Percentiles rank a stretch among this genome's conserved stretches.
These are phyloP conservation scores for Drosophila yakuba DNA, from an alignment of 1,140 invertebrate species.

Conservation along the genomic window DNA sequence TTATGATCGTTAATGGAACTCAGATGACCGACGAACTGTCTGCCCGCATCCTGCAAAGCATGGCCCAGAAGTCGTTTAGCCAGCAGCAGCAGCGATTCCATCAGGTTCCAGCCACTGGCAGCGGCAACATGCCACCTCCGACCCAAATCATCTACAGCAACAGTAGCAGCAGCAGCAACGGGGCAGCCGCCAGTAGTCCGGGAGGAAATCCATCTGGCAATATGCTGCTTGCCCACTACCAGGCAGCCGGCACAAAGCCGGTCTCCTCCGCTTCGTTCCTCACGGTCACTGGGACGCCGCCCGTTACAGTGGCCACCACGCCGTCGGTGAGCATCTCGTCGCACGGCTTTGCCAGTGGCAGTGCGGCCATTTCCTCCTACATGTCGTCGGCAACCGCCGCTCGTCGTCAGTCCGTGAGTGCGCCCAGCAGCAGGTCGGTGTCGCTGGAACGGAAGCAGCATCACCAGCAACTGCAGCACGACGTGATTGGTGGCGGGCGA, in stretches of 20 bases:
- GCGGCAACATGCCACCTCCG: conserved; percentile 63
- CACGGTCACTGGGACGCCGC: conserved; percentile 29
- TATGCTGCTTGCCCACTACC: conserved; percentile 57
- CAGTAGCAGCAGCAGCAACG: conserved; percentile 44
- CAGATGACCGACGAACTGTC: conserved; percentile 84
- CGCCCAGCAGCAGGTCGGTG: conserved; percentile 69
- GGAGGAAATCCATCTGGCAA: conserved; percentile 33
- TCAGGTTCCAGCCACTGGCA: conserved; percentile 54
- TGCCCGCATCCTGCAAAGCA: conserved; percentile 81
- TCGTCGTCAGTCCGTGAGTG: conserved; percentile 71
- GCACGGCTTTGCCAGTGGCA: conserved; percentile 67
- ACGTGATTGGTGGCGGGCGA: conserved; percentile 36
- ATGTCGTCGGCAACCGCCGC: conserved; percentile 67
- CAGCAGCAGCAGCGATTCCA: conserved; percentile 84
- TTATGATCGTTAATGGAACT: conserved; percentile 83
- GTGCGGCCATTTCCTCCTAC: conserved; percentile 64
- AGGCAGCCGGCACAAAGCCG: conserved; percentile 44
- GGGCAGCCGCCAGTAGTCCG: conserved; percentile 22
- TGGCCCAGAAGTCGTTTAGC: conserved; percentile 78
- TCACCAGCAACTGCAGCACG: conserved; percentile 37
- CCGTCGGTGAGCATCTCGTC: conserved; percentile 73
- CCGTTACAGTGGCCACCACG: conserved; percentile 50
- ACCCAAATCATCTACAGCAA: conserved; percentile 66
- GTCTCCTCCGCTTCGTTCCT: conserved; percentile 45
- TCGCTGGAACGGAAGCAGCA: conserved; percentile 75